Conservation (phyloP, 2,113 vertebrate genomes). For the Azemiops feae region DNA sequence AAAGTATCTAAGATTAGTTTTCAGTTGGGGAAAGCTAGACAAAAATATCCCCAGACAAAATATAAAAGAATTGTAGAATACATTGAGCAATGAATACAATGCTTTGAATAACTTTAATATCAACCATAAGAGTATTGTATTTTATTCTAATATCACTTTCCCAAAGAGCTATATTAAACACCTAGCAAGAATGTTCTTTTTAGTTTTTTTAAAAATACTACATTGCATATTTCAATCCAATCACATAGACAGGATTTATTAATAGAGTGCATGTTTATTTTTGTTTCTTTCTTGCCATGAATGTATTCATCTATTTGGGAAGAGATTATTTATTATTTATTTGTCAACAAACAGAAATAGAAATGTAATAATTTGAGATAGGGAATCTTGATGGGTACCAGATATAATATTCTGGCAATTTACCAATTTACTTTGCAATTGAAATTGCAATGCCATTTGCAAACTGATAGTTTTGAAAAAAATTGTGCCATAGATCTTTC, state of each 20-base stretch:
- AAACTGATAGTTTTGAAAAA: not conserved
- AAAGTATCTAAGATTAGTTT: not conserved
- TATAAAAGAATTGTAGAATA: not conserved
- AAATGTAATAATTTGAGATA: not conserved
- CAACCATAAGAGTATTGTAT: not conserved
- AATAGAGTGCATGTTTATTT: not conserved
- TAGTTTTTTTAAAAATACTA: not conserved
- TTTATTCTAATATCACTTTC: not conserved
- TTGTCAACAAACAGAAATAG: not conserved
- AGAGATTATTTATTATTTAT: not conserved
- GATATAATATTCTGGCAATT: not conserved
- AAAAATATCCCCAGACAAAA: constrained; percentile 1
- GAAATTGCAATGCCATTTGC: not conserved
- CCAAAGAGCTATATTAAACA: not conserved
- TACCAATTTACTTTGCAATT: not conserved
- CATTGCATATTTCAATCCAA: not conserved
- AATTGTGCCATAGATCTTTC: not conserved
- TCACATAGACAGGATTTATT: not conserved
- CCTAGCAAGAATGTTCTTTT: not conserved
- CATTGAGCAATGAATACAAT: not conserved
- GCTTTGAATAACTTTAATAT: not conserved
- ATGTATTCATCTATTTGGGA: not conserved
- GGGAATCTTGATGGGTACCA: not conserved
- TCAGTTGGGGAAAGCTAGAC: constrained; percentile 14
- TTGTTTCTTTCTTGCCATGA: not conserved